Base-by-base conservation (phyloP, 2,888 invertebrate genomes). In the Paralinhomoeus sp. region DNA sequence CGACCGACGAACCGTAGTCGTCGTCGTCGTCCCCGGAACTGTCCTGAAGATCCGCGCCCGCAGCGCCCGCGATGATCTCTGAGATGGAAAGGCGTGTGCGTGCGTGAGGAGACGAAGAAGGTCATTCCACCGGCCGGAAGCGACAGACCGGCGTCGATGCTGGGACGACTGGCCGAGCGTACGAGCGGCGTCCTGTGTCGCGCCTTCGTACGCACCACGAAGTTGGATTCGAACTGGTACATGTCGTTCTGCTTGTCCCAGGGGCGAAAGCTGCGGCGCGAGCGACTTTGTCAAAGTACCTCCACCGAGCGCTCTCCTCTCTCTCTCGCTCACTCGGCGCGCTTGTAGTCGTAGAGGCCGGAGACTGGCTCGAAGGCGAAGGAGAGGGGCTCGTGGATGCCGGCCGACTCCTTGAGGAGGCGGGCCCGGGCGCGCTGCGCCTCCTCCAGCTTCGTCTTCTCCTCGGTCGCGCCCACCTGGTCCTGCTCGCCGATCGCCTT, bases 211-310 rank as follows among this genome's bases (percentile, higher is more conserved):
- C 75, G 71, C 35, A 87, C 76, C 41, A 76, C 68, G 62, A 76
- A 85, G 43, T 80, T 74, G 7, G 74, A 72, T 61, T 89, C 87
- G 62, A 77, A 85, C 59, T 87, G 87, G 49, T 79, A 69, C 23
- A 81, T 64, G 62, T 89, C 87, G 50, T 82, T 81, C 44, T 76
- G 71, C 0, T 75, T 72, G 66, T 83, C 80, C 87, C 89, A 89
- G 0, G 85, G 82, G 37, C 85, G 69, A 45, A 76, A 69, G 50
- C 67, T 68, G 41, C n/a, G n/a, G n/a, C n/a, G n/a, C n/a, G n/a
- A n/a, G n/a, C n/a, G n/a, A n/a, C n/a, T n/a, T n/a, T n/a, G n/a
- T n/a, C n/a, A n/a, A n/a, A n/a, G n/a, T 43, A 50, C 18, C 31
- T n/a, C 31, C 40, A 20, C 40, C 24, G 24, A 37, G 24, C 22